phyloP scores from a whole-genome alignment of 2,797 vertebrate genomes.

The Amphiprion clarkii region DNA sequence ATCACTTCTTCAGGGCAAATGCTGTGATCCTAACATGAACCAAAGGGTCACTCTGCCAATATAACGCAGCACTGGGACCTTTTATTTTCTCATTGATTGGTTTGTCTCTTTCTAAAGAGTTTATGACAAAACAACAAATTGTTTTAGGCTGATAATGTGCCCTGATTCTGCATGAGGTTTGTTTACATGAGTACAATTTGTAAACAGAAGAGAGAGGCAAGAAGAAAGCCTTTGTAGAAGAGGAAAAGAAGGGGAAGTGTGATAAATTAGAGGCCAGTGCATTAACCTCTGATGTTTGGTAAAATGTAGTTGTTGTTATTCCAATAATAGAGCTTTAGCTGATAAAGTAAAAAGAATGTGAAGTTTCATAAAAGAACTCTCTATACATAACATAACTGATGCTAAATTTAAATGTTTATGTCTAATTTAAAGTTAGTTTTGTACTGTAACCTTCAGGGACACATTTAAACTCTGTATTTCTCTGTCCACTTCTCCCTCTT shows the following conservation, averaged over 20 bases:
- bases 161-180: not conserved
- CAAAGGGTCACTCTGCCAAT: slow-evolving; percentile 9
- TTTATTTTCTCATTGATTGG: not conserved
- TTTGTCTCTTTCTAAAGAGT: not conserved
- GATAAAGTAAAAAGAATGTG: too few relatives aligned
- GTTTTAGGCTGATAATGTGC: not conserved
- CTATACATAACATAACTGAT: not conserved
- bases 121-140: not conserved
- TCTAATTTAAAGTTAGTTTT: not conserved
- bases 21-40: slow-evolving; percentile 19
- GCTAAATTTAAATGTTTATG: too few relatives aligned
- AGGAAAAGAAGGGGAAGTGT: not conserved
- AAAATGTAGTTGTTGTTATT: too few relatives aligned
- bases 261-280: too few relatives aligned
- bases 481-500: slow-evolving; percentile 17
- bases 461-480: not conserved
- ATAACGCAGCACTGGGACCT: not conserved
- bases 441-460: not conserved
- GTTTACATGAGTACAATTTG: not conserved
- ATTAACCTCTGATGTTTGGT: too few relatives aligned
- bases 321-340: too few relatives aligned
- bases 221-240: not conserved
- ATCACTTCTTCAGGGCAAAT: slow-evolving; percentile 48
- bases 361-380: not conserved
- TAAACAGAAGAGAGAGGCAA: not conserved